A percentile compares a stretch with the other conserved stretches of the same genome.
Evolutionary conservation across 2,797 vertebrate genomes (phyloP).

Genomic region (Takifugu ocellatus): DNA sequence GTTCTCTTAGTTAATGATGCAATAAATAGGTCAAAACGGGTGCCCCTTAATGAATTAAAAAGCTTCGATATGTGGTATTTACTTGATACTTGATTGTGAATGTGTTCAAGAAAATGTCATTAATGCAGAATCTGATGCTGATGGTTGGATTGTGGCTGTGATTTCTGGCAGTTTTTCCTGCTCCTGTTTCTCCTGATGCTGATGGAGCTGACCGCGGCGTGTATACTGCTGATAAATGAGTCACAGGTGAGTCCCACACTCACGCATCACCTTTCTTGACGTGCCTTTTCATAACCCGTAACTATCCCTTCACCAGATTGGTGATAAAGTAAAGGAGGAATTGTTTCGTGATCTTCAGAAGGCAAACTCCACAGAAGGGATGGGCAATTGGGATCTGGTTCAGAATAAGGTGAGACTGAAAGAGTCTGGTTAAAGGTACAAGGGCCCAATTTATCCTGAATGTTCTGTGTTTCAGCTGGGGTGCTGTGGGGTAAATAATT

Average conservation of each 20-base stretch:
- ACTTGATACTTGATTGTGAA: no score
- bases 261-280: background rate
- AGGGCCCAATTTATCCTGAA: background rate
- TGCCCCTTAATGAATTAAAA: no score
- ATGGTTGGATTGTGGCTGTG: no score
- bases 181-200: slow-evolving; percentile 77
- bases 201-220: slow-evolving; percentile 67
- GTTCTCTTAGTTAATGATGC: no score
- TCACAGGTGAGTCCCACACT: slow-evolving; percentile 8
- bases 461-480: slow-evolving; percentile 7
- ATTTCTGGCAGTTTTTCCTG: slow-evolving; percentile 70
- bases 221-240: slow-evolving; percentile 69
- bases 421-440: background rate
- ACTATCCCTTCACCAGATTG: slow-evolving; percentile 44
- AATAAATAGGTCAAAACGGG: no score
- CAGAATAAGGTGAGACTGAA: slow-evolving; percentile 43
- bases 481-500: slow-evolving; percentile 65
- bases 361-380: background rate
- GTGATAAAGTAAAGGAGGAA: accelerated
- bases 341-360: slow-evolving; percentile 6
- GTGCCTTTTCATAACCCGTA: background rate
- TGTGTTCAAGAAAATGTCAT: no score
- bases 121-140: no score
- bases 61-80: no score
- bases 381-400: slow-evolving; percentile 60